Conservation (phyloP, 1,140 invertebrate species). For the Steinernema feltiae region DNA sequence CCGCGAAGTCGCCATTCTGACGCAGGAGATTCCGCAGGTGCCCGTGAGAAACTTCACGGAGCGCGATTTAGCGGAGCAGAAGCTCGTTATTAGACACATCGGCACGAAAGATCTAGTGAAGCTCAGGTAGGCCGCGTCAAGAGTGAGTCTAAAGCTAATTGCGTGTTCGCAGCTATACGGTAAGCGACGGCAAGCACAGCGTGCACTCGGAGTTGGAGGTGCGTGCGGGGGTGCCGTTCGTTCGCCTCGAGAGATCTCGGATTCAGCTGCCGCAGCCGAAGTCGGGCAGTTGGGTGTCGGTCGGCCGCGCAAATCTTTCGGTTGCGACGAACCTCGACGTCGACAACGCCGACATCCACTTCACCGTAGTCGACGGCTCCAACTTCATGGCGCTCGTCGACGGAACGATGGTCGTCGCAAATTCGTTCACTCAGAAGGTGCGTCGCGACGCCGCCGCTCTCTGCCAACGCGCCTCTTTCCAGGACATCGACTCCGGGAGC, state of each 20-base stretch:
- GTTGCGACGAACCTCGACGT: constrained; percentile 46
- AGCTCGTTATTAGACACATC: constrained; percentile 48
- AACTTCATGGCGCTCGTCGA: background rate
- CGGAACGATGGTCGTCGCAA: background rate
- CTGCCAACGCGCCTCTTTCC: constrained; percentile 15
- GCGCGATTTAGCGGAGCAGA: constrained; percentile 37
- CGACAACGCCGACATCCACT: constrained; percentile 36
- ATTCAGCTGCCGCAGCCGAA: constrained; percentile 11
- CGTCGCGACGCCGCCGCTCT: background rate
- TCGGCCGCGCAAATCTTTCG: constrained; percentile 26
- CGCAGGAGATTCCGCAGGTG: constrained; percentile 33
- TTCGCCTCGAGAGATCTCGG: constrained; percentile 26
- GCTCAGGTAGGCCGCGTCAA: background rate
- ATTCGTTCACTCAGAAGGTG: constrained; percentile 4
- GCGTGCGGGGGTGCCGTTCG: constrained; percentile 35
- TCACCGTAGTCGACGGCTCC: constrained; percentile 19
- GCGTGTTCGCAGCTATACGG: constrained; percentile 43
- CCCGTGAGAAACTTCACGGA: constrained; percentile 41
- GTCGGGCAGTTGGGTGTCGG: constrained; percentile 14
- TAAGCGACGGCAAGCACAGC: constrained; percentile 47
- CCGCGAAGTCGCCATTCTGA: constrained; percentile 34
- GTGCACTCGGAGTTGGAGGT: constrained; percentile 34
- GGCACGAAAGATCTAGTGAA: constrained; percentile 26
- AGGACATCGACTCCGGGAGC: constrained; percentile 24
- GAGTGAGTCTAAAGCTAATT: background rate